A percentile compares a stretch with the other conserved stretches of the same genome.
phyloP scores from a whole-genome alignment of 2,113 vertebrate genomes.

The Macroglossus sobrinus region DNA sequence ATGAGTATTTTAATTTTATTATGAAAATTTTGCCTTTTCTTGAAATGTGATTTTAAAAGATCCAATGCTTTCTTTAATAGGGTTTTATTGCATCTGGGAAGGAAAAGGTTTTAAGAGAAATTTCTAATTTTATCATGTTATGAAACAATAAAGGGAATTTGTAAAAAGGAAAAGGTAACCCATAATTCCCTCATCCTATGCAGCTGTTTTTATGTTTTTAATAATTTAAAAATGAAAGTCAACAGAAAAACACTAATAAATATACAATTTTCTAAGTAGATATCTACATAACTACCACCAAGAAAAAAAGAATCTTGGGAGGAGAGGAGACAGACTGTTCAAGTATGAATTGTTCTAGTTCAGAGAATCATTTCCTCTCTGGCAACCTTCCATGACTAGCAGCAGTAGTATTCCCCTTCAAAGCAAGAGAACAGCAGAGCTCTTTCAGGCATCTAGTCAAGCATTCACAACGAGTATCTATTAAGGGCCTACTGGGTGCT shows the following conservation, averaged over 20 bases:
- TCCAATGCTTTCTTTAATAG: neutral
- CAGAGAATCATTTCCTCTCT: neutral
- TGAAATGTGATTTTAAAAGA: neutral
- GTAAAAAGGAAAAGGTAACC: neutral
- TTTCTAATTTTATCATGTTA: neutral
- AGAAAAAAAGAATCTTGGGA: neutral
- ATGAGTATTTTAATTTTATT: neutral
- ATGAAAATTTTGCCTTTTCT: neutral
- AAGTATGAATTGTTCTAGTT: neutral
- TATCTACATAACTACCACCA: neutral
- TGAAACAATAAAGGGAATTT: conserved; percentile 10
- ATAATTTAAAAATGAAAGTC: neutral
- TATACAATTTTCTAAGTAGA: neutral
- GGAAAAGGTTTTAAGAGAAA: neutral
- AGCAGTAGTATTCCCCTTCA: neutral
- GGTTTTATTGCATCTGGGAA: neutral
- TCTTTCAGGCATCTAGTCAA: neutral
- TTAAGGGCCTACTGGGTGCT: neutral
- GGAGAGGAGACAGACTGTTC: neutral
- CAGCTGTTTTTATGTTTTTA: neutral
- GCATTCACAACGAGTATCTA: neutral
- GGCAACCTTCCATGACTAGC: neutral
- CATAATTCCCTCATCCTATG: neutral
- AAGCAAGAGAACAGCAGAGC: neutral
- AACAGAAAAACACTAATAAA: neutral